These are phyloP conservation scores for Drosophila phalerata DNA, from an alignment of 2,888 invertebrate species.

Conservation along the genomic window DNA sequence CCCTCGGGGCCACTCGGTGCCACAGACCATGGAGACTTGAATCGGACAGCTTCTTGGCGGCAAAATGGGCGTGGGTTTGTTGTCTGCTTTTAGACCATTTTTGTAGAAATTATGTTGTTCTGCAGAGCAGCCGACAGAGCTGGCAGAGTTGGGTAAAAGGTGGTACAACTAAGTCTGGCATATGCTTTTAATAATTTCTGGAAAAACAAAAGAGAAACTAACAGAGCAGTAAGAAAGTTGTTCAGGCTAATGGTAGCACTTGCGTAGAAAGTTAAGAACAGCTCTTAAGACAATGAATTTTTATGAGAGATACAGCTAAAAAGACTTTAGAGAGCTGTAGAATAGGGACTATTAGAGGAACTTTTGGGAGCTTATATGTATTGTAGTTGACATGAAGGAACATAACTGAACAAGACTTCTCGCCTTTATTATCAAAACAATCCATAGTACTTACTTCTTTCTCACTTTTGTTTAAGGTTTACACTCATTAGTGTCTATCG, in stretches of 20 bases:
- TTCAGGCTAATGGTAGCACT: neutral
- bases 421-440: neutral
- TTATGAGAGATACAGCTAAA: neutral
- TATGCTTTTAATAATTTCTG: conserved; percentile 2
- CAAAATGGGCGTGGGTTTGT: conserved; percentile 67
- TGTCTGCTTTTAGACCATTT: conserved; percentile 36
- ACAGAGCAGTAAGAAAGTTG: conserved; percentile 2
- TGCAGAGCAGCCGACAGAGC: conserved; percentile 6
- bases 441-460: neutral
- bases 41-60: conserved; percentile 34
- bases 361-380: neutral
- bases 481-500: neutral
- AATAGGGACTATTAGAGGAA: neutral
- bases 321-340: neutral
- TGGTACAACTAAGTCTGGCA: neutral
- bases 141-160: neutral
- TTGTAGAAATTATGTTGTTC: conserved; percentile 54
- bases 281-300: neutral
- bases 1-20: conserved; percentile 29
- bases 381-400: too few species aligned
- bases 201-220: conserved; percentile 9
- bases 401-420: too few species aligned
- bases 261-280: neutral
- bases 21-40: conserved; percentile 7
- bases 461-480: neutral